A percentile compares a stretch with the other conserved stretches of the same genome.
Evolutionary conservation across 1,140 invertebrate species (phyloP).

Genomic region (Trypoxylus dichotomus): DNA sequence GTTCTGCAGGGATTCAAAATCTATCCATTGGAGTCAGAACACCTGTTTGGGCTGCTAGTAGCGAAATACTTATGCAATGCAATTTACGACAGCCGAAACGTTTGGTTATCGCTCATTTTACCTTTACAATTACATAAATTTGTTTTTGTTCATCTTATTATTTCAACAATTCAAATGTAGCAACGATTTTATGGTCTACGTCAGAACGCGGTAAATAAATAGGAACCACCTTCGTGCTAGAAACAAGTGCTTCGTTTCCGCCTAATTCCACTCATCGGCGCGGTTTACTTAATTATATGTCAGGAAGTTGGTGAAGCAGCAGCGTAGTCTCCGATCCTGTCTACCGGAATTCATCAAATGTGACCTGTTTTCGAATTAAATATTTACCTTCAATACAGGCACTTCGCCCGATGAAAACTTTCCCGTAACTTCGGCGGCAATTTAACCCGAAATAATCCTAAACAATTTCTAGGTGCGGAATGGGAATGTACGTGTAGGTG

Average conservation of each 20-base stretch:
- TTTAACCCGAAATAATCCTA: conserved; percentile 17
- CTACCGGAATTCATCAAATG: conserved; percentile 18
- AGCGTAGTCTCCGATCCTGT: not conserved
- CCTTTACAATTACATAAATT: not conserved
- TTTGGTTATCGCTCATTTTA: too few relatives aligned
- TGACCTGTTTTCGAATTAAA: conserved; percentile 30
- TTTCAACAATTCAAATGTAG: not conserved
- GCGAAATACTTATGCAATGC: too few relatives aligned
- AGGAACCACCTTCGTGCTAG: not conserved
- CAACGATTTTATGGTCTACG: not conserved
- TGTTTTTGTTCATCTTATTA: not conserved
- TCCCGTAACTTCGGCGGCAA: not conserved
- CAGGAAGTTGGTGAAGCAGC: conserved; percentile 17
- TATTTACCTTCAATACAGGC: conserved; percentile 25
- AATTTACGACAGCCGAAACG: too few relatives aligned
- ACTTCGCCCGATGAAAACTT: conserved; percentile 4
- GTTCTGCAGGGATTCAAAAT: too few relatives aligned
- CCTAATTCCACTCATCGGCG: not conserved
- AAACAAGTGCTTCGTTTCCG: not conserved
- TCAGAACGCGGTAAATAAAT: not conserved
- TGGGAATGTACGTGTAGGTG: conserved; percentile 6
- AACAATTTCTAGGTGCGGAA: conserved; percentile 15
- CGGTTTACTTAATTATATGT: conserved; percentile 23
- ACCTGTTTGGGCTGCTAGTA: too few relatives aligned
- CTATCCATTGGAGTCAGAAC: too few relatives aligned